A percentile compares a stretch with the other conserved stretches of the same genome.
These are phyloP conservation scores for Helarctos malayanus DNA, from an alignment of 2,797 vertebrate species.

Conservation along the genomic window DNA sequence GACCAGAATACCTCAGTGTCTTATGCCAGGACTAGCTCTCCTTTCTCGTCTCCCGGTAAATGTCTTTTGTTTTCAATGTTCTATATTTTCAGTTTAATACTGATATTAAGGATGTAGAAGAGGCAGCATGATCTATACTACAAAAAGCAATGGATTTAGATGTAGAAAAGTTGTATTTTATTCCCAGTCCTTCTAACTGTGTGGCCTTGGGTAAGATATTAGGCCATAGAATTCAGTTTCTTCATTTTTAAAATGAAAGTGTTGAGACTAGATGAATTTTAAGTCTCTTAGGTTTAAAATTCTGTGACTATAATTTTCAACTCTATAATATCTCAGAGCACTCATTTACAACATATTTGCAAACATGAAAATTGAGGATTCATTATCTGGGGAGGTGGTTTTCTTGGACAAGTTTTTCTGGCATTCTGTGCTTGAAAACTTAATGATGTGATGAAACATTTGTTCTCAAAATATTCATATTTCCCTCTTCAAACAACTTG, in stretches of 20 bases:
- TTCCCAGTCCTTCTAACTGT: background rate
- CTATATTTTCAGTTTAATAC: slow-evolving; percentile 31
- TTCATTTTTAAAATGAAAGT: slow-evolving; percentile 48
- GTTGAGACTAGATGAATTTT: slow-evolving; percentile 51
- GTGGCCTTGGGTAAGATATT: background rate
- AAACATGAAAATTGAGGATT: slow-evolving; percentile 6
- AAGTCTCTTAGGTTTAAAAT: slow-evolving; percentile 32
- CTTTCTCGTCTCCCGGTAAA: slow-evolving; percentile 93
- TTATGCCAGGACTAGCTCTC: slow-evolving; percentile 91
- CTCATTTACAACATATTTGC: background rate
- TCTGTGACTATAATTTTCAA: slow-evolving; percentile 59
- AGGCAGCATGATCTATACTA: background rate
- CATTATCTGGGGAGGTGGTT: background rate
- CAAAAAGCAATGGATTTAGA: slow-evolving; percentile 26
- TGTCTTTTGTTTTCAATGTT: slow-evolving; percentile 45
- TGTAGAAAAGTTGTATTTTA: slow-evolving; percentile 57
- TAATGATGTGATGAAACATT: slow-evolving; percentile 50
- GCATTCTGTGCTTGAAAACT: slow-evolving; percentile 38
- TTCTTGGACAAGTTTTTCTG: slow-evolving; percentile 11
- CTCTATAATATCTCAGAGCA: background rate
- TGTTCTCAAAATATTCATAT: slow-evolving; percentile 41
- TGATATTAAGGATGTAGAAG: background rate
- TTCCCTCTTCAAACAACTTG: slow-evolving; percentile 28
- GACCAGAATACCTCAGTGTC: slow-evolving; percentile 92
- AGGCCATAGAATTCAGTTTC: slow-evolving; percentile 32